phyloP scores from a whole-genome alignment of 2,113 vertebrate species.

The Nicator chloris region DNA sequence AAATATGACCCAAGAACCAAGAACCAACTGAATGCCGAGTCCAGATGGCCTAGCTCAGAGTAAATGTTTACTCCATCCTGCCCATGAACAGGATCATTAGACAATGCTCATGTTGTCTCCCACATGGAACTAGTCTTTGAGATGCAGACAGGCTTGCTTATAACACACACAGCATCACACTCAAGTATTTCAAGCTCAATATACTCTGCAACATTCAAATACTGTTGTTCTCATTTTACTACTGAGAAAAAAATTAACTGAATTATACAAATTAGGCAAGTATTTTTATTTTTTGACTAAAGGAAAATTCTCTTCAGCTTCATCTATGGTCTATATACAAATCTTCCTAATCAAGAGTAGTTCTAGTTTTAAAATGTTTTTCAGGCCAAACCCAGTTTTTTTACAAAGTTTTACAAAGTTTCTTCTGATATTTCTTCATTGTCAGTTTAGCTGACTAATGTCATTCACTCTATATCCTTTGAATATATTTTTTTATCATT shows the following conservation, averaged over 20 bases:
- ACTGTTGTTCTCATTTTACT: neutral
- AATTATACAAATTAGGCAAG: neutral
- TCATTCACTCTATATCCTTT: neutral
- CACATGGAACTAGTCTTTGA: neutral
- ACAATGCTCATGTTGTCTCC: rapidly evolving
- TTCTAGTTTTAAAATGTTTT: neutral
- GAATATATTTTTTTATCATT: neutral
- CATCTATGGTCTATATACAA: neutral
- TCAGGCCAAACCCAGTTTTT: neutral
- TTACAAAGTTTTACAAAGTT: neutral
- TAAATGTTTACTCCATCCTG: neutral
- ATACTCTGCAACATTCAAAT: neutral
- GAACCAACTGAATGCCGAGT: neutral
- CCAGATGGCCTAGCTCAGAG: neutral
- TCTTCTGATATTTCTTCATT: neutral
- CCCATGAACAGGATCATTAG: neutral
- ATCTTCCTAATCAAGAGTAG: neutral
- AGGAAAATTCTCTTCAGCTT: neutral
- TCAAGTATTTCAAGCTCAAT: neutral
- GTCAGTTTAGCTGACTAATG: neutral
- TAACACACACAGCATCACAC: rapidly evolving
- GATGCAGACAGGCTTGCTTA: neutral
- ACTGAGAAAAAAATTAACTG: neutral
- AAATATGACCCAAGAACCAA: no score
- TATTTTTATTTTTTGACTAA: neutral